Evolutionary conservation across 1,140 invertebrate genomes (phyloP).

Genomic region (Meloidogyne exigua): DNA sequence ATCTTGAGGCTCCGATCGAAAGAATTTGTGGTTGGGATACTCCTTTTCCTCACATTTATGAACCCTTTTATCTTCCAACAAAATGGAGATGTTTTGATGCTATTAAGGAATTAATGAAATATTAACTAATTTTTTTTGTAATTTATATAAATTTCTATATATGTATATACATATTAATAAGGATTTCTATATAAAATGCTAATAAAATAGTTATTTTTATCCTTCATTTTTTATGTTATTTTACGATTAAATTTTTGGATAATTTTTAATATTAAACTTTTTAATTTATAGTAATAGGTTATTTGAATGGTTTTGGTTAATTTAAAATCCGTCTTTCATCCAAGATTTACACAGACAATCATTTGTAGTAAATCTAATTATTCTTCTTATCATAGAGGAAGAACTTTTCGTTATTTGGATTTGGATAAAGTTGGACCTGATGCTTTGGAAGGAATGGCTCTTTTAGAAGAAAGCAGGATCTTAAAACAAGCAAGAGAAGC

Average conservation of each 20-base stretch:
- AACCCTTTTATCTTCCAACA: slow-evolving; percentile 90
- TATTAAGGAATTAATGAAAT: slow-evolving; percentile 76
- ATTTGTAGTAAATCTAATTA: not conserved
- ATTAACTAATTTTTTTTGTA: slow-evolving; percentile 21
- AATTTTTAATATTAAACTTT: not conserved
- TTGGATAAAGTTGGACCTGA: not conserved
- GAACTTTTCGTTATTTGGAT: not conserved
- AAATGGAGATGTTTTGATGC: slow-evolving; percentile 86
- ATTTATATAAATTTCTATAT: not conserved
- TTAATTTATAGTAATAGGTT: not conserved
- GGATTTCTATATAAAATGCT: not conserved
- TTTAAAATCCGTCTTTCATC: not conserved
- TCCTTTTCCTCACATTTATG: slow-evolving; percentile 92
- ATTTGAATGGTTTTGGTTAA: not conserved
- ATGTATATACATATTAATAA: no score
- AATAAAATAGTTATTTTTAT: no score
- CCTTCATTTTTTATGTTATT: no score
- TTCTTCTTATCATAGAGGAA: not conserved
- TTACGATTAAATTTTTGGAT: not conserved
- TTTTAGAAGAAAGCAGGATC: slow-evolving; percentile 8
- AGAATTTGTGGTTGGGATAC: slow-evolving; percentile 94
- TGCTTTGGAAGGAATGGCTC: not conserved
- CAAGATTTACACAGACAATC: slow-evolving; percentile 1
- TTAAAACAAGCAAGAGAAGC: not conserved
- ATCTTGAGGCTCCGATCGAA: slow-evolving; percentile 85